A percentile compares a stretch with the other conserved stretches of the same genome.
These are phyloP conservation scores for Nasonia oneida DNA, from an alignment of 2,888 invertebrate genomes.

Conservation along the genomic window DNA sequence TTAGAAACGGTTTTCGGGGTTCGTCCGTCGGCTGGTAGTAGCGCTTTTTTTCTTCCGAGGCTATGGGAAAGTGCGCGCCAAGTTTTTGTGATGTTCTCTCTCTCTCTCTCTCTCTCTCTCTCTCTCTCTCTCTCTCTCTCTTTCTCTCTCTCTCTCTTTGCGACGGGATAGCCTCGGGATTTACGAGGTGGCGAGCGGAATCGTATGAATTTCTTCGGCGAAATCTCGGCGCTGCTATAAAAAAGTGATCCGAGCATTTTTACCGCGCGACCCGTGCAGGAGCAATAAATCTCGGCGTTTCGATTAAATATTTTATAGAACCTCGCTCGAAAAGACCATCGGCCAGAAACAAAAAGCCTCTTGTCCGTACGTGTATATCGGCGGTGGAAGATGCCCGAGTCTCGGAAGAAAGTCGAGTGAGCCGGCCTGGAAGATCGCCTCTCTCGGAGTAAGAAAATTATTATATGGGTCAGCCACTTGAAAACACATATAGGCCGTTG, in stretches of 20 bases:
- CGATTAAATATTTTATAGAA: background rate
- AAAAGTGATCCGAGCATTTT: background rate
- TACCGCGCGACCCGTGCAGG: background rate
- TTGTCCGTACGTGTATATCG: background rate
- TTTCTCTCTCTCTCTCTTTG: background rate
- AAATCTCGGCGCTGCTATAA: background rate
- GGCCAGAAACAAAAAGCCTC: background rate
- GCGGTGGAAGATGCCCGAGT: background rate
- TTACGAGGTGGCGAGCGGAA: background rate
- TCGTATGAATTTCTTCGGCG: background rate
- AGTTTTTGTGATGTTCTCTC: background rate
- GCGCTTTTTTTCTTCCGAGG: background rate
- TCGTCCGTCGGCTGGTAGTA: constrained; percentile 3
- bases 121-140: background rate
- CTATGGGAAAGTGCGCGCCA: background rate
- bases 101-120: background rate
- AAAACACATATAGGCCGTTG: constrained; percentile 50
- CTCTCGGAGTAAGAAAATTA: constrained; percentile 33
- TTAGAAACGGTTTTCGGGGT: constrained; percentile 24
- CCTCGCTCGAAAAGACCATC: background rate
- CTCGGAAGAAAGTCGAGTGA: background rate
- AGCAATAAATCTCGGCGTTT: background rate
- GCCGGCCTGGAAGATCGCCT: background rate
- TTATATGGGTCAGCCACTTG: constrained; percentile 58
- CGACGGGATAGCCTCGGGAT: constrained; percentile 1